These are phyloP conservation scores for Acanthis flammea DNA, from an alignment of 2,797 vertebrate genomes.

Conservation along the genomic window DNA sequence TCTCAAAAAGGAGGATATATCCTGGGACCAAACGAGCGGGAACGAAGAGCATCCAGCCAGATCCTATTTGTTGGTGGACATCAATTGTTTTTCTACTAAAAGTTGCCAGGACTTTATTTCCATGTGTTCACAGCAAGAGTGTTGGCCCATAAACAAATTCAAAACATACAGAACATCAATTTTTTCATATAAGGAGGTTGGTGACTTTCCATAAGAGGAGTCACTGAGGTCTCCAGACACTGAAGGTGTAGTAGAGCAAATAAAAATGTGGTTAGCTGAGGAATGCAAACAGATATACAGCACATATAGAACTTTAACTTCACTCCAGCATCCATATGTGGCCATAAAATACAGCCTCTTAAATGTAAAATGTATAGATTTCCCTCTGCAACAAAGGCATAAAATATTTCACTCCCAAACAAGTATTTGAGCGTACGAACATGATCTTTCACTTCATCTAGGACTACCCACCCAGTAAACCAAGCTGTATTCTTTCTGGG, in stretches of 20 bases:
- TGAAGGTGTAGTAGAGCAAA: conserved; percentile 52
- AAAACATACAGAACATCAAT: conserved; percentile 52
- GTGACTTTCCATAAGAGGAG: conserved; percentile 28
- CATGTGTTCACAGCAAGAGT: background rate
- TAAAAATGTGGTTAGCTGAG: conserved; percentile 43
- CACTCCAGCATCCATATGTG: background rate
- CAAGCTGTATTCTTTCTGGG: conserved; percentile 78
- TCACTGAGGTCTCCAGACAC: conserved; percentile 34
- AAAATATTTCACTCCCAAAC: conserved; percentile 49
- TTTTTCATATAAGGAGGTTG: conserved; percentile 14
- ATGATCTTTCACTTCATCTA: conserved; percentile 69
- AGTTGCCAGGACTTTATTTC: background rate
- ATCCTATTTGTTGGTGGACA: background rate
- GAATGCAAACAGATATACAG: conserved; percentile 48
- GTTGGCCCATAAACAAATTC: conserved; percentile 37
- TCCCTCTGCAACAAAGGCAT: conserved; percentile 67
- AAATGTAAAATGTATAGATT: conserved; percentile 25
- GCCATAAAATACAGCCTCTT: conserved; percentile 21
- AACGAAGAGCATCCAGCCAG: background rate
- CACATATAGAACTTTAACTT: background rate
- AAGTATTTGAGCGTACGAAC: conserved; percentile 52
- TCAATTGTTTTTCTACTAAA: background rate
- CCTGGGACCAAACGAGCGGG: background rate
- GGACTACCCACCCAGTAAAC: conserved; percentile 71
- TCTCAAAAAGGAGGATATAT: background rate